These are phyloP conservation scores for Hystrix brachyura DNA, from an alignment of 2,113 vertebrate species.

Conservation along the genomic window DNA sequence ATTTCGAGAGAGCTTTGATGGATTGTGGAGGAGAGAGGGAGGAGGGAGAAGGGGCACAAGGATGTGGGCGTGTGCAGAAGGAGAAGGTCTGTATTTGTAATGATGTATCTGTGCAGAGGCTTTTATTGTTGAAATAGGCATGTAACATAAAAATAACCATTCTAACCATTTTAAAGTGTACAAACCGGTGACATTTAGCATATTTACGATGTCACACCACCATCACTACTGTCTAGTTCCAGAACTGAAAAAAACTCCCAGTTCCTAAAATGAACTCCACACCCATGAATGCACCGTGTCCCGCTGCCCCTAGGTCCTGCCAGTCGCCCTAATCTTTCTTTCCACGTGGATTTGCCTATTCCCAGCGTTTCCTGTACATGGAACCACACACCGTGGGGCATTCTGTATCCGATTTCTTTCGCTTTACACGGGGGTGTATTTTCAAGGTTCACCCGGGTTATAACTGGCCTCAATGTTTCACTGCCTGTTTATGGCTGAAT, in stretches of 20 bases:
- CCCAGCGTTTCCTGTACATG: not conserved
- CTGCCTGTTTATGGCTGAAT: not conserved
- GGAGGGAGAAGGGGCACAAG: no score
- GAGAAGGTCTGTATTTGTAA: not conserved
- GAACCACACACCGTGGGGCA: no score
- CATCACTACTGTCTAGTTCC: not conserved
- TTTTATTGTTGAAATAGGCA: not conserved
- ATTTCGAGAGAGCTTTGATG: not conserved
- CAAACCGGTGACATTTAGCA: not conserved
- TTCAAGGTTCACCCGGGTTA: not conserved
- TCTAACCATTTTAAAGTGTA: not conserved
- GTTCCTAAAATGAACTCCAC: not conserved
- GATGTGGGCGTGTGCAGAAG: accelerated
- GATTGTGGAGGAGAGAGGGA: not conserved
- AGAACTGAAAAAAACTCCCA: not conserved
- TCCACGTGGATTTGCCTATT: not conserved
- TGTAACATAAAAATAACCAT: not conserved
- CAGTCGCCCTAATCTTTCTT: not conserved
- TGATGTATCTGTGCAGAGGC: no score
- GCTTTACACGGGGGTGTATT: not conserved
- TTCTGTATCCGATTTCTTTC: not conserved
- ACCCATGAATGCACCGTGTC: not conserved
- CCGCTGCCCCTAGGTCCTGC: no score
- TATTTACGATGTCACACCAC: no score
- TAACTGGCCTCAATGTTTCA: not conserved